A percentile compares a stretch with the other conserved stretches of the same genome.
phyloP scores from a whole-genome alignment of 2,797 vertebrate genomes.

The Cossypha caffra region DNA sequence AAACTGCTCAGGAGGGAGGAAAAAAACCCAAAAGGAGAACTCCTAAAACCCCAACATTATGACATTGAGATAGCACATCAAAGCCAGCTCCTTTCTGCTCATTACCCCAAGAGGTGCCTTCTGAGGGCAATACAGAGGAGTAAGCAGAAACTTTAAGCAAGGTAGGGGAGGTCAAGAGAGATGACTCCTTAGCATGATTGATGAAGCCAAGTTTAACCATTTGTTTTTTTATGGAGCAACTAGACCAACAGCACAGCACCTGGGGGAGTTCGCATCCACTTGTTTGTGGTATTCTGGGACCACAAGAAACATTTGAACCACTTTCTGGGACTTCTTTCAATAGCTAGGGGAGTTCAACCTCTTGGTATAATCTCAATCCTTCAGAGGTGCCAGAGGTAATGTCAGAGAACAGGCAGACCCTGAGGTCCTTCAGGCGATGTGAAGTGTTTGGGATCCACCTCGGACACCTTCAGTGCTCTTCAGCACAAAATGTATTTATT shows the following conservation, averaged over 20 bases:
- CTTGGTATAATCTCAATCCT: background rate
- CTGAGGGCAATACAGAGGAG: background rate
- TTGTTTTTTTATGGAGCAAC: background rate
- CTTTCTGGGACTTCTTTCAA: background rate
- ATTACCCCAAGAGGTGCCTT: background rate
- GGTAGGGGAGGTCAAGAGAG: no score
- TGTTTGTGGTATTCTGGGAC: background rate
- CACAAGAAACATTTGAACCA: background rate
- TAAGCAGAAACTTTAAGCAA: background rate
- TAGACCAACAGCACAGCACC: background rate
- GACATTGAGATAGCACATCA: no score
- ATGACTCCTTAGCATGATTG: no score
- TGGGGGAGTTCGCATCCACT: fast-evolving
- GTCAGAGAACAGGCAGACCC: background rate
- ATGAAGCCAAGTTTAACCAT: background rate
- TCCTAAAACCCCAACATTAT: background rate
- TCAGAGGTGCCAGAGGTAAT: background rate
- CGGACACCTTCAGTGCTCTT: background rate
- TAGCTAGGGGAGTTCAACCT: background rate
- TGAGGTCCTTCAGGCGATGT: background rate
- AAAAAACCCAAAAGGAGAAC: background rate
- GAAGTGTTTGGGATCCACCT: background rate
- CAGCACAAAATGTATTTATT: background rate
- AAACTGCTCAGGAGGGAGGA: background rate
- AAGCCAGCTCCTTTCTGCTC: background rate